Percentiles rank a stretch among this genome's conserved stretches.
Conservation (phyloP, 2,113 vertebrate genomes). For the Rhineura floridana region DNA sequence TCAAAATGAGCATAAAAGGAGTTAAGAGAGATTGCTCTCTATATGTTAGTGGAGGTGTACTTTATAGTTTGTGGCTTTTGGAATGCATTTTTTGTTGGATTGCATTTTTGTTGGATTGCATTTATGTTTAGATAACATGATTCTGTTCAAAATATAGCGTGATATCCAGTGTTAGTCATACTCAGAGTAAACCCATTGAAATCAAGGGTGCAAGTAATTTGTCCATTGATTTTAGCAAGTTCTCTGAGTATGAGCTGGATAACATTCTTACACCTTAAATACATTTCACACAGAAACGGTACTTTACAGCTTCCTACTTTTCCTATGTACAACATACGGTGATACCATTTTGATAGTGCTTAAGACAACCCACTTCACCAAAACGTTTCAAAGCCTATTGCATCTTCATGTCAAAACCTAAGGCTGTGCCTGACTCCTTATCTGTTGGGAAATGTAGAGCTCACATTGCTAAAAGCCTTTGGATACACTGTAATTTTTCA, state of each 20-base stretch:
- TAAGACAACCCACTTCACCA: neutral
- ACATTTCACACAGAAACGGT: neutral
- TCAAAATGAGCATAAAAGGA: neutral
- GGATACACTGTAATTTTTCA: neutral
- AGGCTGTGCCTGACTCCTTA: neutral
- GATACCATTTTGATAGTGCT: neutral
- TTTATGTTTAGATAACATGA: neutral
- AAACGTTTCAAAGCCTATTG: neutral
- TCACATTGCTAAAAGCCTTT: neutral
- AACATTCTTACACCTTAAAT: neutral
- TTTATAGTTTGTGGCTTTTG: neutral
- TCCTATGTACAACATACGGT: neutral
- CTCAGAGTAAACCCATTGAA: too few relatives aligned
- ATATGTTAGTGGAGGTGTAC: slow-evolving; percentile 20
- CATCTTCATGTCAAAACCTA: neutral
- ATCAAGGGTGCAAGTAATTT: too few relatives aligned
- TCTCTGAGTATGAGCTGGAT: too few relatives aligned
- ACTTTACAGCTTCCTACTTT: neutral
- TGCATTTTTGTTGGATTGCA: neutral
- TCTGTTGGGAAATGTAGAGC: neutral
- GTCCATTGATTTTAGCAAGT: too few relatives aligned
- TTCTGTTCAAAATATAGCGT: slow-evolving; percentile 1
- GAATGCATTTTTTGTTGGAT: neutral
- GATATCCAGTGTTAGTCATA: neutral
- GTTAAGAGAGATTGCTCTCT: slow-evolving; percentile 9